These are phyloP conservation scores for Arctia plantaginis DNA, from an alignment of 2,888 invertebrate species.

Conservation along the genomic window DNA sequence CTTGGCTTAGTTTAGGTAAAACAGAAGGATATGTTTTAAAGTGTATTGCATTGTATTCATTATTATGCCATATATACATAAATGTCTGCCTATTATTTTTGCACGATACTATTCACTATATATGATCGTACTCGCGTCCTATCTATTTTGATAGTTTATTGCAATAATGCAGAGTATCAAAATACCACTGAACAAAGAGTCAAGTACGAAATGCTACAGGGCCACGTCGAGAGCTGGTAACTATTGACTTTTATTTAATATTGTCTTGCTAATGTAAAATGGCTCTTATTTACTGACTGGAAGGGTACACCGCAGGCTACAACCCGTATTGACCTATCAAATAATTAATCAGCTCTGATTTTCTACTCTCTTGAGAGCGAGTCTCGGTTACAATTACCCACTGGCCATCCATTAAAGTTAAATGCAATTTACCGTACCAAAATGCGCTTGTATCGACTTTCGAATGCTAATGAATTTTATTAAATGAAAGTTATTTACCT, in stretches of 20 bases:
- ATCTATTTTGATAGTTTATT: too few relatives aligned
- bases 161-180: too few relatives aligned
- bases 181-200: background rate
- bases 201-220: background rate
- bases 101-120: too few relatives aligned
- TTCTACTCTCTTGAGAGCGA: constrained; percentile 3
- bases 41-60: too few relatives aligned
- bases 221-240: background rate
- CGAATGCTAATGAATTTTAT: background rate
- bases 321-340: constrained; percentile 11
- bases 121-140: too few relatives aligned
- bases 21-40: too few relatives aligned
- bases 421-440: constrained; percentile 3
- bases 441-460: background rate
- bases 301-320: background rate
- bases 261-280: background rate
- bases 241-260: background rate
- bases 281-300: background rate
- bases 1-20: too few relatives aligned
- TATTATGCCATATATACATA: too few relatives aligned
- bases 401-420: constrained; percentile 4
- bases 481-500: background rate
- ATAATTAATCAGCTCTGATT: constrained; percentile 10
- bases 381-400: background rate
- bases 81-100: too few relatives aligned